Percentiles rank a stretch among this genome's conserved stretches.
Evolutionary conservation across 2,797 vertebrate species (phyloP).

Genomic region (Meriones psammophilus): DNA sequence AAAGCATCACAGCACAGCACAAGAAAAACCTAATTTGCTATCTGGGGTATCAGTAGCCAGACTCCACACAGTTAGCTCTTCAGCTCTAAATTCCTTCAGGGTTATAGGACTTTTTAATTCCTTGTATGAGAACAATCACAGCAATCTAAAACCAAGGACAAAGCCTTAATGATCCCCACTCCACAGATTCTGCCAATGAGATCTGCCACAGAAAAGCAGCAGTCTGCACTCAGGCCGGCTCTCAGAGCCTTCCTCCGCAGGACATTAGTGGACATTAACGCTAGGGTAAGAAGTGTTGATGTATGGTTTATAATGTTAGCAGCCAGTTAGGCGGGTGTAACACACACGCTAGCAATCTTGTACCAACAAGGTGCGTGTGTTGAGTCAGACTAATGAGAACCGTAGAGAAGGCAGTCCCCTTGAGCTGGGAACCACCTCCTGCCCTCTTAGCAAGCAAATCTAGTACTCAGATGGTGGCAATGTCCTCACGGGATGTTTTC

Average conservation of each 20-base stretch:
- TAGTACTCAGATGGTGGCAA: not conserved
- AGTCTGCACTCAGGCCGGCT: constrained; percentile 72
- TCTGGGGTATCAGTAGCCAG: constrained; percentile 61
- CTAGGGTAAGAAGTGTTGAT: constrained; percentile 83
- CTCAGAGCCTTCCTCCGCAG: constrained; percentile 76
- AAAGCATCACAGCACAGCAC: not conserved
- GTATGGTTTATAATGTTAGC: constrained; percentile 81
- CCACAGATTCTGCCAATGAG: constrained; percentile 50
- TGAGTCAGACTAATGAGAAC: constrained; percentile 73
- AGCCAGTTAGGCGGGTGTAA: constrained; percentile 78
- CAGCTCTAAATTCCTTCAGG: constrained; percentile 46
- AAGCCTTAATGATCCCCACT: accelerated
- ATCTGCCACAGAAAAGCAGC: constrained; percentile 1
- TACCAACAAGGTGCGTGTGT: constrained; percentile 61
- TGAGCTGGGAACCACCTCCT: not conserved
- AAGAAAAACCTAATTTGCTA: constrained; percentile 55
- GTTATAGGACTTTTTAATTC: not conserved
- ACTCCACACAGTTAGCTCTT: constrained; percentile 14
- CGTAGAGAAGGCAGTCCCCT: not conserved
- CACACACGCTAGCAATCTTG: constrained; percentile 78
- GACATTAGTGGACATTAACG: constrained; percentile 85
- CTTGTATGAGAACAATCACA: constrained; percentile 22
- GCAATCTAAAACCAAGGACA: not conserved
- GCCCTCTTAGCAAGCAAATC: not conserved
- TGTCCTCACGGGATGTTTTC: not conserved